Evolutionary conservation across 2,888 invertebrate species (phyloP).

Genomic region (Spodoptera exigua): DNA sequence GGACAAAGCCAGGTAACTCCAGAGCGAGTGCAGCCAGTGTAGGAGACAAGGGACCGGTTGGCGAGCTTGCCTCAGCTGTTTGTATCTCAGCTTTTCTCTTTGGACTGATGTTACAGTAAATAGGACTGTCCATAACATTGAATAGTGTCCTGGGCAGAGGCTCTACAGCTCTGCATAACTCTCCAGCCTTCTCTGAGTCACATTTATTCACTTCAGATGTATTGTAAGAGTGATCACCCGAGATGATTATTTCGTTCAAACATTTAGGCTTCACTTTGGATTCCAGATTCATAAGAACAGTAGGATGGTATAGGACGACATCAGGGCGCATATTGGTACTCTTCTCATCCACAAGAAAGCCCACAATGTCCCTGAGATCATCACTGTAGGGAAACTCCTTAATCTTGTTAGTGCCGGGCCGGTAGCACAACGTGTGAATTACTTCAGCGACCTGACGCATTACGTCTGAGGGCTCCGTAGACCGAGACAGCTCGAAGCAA

Average conservation of each 20-base stretch:
- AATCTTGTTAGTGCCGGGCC: constrained; percentile 57
- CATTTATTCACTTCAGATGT: constrained; percentile 78
- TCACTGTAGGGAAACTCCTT: constrained; percentile 76
- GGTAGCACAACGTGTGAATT: constrained; percentile 57
- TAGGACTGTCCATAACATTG: constrained; percentile 73
- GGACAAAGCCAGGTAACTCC: constrained; percentile 85
- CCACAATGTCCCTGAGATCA: constrained; percentile 77
- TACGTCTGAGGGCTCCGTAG: constrained; percentile 51
- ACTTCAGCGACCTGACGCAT: constrained; percentile 78
- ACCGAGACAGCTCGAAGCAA: constrained; percentile 74
- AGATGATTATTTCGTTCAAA: constrained; percentile 72
- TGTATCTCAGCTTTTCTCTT: constrained; percentile 61
- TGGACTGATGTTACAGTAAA: constrained; percentile 78
- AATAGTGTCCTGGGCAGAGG: constrained; percentile 74
- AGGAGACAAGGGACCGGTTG: constrained; percentile 75
- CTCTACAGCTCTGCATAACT: constrained; percentile 71
- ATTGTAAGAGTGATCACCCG: constrained; percentile 58
- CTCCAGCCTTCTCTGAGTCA: constrained; percentile 83
- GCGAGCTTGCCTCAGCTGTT: constrained; percentile 59
- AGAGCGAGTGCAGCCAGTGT: constrained; percentile 83
- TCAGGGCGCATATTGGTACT: constrained; percentile 75
- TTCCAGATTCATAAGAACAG: constrained; percentile 82
- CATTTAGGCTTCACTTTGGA: constrained; percentile 62
- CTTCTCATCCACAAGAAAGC: constrained; percentile 76
- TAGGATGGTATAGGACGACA: constrained; percentile 84